Base-by-base conservation (phyloP, 2,113 vertebrate species). In the Sphyrna mokarran region DNA sequence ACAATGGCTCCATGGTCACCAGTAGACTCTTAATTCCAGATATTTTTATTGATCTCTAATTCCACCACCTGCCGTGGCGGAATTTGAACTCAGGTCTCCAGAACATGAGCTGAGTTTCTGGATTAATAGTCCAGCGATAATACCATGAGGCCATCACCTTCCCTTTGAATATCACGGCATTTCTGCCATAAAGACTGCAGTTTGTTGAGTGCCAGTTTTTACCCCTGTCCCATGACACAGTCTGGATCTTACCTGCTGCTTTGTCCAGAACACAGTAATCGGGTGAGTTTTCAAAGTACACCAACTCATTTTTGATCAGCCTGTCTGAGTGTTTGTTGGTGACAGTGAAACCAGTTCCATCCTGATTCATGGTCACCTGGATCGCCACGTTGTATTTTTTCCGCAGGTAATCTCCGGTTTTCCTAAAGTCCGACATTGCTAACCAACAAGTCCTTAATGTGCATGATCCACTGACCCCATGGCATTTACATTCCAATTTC, bases 231-330 rank as follows among this genome's bases (percentile, higher is more conserved):
- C n/a, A 33, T 66, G 61, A 37, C 29, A 40, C 58, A 66, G 10
- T 3, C 61, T 63, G n/a, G 16, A 48, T 83, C 97, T 98, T 97
- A 99, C 99, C 99, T 98, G 98, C 99, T 95, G 98, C 98, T 97
- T 99, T 99, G 97, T 99, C 99, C 98, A 99, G 97, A 96, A 99
- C 97, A 54, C 99, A 99, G 96, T 99, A 99, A 97, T 99, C 99
- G 0, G 99, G 99, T 0, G 99, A 99, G 97, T 99, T 99, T 97
- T 99, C 99, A 94, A 99, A 99, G 97, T 99, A 99, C 96, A 99
- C 99, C 96, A 99, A 98, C 96, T 99, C 99, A 2, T 98, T 99
- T 97, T 99, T 98, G 1, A 98, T 99, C 97, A 98, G 98, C 96
- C 98, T 98, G 96, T 98, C 98, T 96, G 99, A 99, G 97, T 99